Percentiles rank a stretch among this genome's conserved stretches.
phyloP scores from a whole-genome alignment of 2,113 vertebrate genomes.

The Platichthys stellatus region DNA sequence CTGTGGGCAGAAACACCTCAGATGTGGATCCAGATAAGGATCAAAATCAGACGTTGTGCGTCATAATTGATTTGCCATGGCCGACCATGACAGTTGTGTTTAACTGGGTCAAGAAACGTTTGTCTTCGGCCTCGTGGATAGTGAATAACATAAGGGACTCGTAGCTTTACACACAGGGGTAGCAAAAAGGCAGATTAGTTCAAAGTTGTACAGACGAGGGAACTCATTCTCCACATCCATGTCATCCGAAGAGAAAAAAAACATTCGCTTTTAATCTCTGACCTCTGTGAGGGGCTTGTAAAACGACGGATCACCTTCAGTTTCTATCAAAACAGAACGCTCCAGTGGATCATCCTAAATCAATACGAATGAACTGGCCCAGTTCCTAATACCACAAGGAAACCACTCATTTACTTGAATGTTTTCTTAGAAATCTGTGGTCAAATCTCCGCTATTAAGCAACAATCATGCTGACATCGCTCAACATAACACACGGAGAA shows the following conservation, averaged over 20 bases:
- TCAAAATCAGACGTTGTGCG: conserved; percentile 8
- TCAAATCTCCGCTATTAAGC: conserved; percentile 17
- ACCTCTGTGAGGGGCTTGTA: neutral
- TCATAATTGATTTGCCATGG: conserved; percentile 17
- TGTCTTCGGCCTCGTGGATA: neutral
- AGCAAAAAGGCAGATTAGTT: neutral
- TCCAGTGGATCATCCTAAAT: conserved; percentile 3
- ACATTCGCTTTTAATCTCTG: neutral
- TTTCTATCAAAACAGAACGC: conserved; percentile 20
- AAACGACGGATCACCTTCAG: conserved; percentile 4
- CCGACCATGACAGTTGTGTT: neutral
- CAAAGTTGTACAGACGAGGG: too few relatives aligned
- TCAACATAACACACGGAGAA: conserved; percentile 20
- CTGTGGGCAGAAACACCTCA: conserved; percentile 24
- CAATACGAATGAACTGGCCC: conserved; percentile 28
- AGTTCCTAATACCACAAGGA: conserved; percentile 24
- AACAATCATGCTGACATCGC: conserved; percentile 22
- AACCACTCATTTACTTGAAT: conserved; percentile 35
- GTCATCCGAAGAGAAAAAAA: neutral
- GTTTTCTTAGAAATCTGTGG: conserved; percentile 35
- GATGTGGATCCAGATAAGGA: conserved; percentile 21
- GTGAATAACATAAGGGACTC: neutral
- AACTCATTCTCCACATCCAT: neutral
- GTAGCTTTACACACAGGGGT: neutral
- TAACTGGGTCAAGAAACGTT: conserved; percentile 31